Evolutionary conservation across 37 sponge, comb jelly and placozoan species (phyloP).

Genomic region (Oscarella lobularis): DNA sequence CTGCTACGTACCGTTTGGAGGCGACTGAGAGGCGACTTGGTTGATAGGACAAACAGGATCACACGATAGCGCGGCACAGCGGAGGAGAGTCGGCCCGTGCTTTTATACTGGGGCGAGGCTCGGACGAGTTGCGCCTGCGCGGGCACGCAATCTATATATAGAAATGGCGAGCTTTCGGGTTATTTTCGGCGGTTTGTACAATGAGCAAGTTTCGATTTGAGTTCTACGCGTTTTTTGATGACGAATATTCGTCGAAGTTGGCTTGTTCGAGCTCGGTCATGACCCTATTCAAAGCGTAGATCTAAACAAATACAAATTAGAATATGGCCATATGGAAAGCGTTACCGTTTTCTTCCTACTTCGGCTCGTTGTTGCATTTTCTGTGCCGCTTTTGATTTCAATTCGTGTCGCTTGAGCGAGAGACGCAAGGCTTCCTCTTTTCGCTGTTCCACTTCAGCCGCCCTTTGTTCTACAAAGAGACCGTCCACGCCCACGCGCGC

Average conservation of each 20-base stretch:
- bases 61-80: no score
- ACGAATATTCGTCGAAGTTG: conserved; percentile 9
- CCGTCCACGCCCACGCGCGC: no score
- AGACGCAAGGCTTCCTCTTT: background rate
- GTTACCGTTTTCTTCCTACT: conserved; percentile 17
- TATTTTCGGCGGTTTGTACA: background rate
- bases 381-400: conserved; percentile 9
- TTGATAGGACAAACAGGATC: no score
- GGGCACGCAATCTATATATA: background rate
- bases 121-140: background rate
- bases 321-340: background rate
- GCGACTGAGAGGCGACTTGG: no score
- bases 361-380: conserved; percentile 55
- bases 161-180: background rate
- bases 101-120: no score
- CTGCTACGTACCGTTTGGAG: no score
- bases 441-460: background rate
- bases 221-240: no score
- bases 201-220: no score
- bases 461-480: background rate
- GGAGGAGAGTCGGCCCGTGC: no score
- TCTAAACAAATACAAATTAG: conserved; percentile 16
- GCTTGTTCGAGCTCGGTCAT: conserved; percentile 42
- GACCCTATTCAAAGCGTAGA: conserved; percentile 47
- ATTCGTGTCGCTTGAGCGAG: background rate